Evolutionary conservation across 2,888 invertebrate species (phyloP).

Genomic region (Drosophila tanythrix): DNA sequence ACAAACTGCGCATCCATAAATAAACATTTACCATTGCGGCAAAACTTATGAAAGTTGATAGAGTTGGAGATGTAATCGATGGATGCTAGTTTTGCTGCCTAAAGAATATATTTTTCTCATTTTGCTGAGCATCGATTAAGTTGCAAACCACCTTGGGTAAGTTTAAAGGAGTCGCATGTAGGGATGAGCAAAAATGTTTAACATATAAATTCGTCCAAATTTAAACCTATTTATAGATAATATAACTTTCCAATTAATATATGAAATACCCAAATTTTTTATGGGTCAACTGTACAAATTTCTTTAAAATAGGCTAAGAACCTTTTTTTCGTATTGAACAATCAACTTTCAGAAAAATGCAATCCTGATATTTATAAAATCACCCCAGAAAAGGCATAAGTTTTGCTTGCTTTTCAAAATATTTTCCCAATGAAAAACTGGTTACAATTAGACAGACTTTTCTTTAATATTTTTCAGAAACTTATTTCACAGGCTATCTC

Average conservation of each 20-base stretch:
- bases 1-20: constrained; percentile 75
- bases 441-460: neutral
- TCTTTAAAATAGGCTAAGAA: neutral
- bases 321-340: neutral
- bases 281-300: neutral
- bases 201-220: neutral
- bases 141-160: neutral
- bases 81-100: neutral
- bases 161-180: neutral
- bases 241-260: neutral
- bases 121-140: neutral
- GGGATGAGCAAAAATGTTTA: neutral
- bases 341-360: too few relatives aligned
- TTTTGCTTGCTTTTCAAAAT: neutral
- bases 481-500: neutral
- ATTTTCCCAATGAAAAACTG: neutral
- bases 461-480: neutral
- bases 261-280: neutral
- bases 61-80: neutral
- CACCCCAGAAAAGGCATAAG: accelerated
- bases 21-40: constrained; percentile 57
- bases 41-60: constrained; percentile 41
- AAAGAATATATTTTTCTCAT: neutral
- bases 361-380: neutral
- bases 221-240: neutral